Conservation (phyloP, 1,140 invertebrate species). For the Heliothis virescens region DNA sequence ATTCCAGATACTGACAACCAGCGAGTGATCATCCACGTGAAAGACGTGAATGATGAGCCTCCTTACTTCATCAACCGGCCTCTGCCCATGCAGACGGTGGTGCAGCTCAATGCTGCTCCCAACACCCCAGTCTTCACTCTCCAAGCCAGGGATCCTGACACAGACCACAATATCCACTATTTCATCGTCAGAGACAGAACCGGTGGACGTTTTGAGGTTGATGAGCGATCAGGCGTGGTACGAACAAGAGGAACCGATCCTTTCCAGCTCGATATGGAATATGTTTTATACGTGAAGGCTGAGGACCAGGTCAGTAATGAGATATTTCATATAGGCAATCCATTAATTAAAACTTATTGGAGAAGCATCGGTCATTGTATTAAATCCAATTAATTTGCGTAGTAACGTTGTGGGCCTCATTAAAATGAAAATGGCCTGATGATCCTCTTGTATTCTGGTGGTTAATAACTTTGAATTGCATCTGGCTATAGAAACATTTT, state of each 20-base stretch:
- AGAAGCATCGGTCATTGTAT: neutral
- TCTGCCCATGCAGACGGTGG: constrained; percentile 98
- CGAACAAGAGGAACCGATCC: constrained; percentile 95
- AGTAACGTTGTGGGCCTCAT: neutral
- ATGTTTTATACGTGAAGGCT: constrained; percentile 97
- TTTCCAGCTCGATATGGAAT: constrained; percentile 98
- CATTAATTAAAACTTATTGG: constrained; percentile 24
- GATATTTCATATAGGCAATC: constrained; percentile 7
- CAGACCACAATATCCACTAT: constrained; percentile 98
- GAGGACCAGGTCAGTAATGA: constrained; percentile 91
- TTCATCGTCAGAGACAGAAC: constrained; percentile 97
- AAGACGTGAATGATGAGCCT: constrained; percentile 98
- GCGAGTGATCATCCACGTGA: constrained; percentile 97
- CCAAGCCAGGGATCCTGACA: constrained; percentile 97
- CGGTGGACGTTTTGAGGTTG: constrained; percentile 93
- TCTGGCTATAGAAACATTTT: neutral
- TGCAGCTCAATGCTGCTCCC: constrained; percentile 96
- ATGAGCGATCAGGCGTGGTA: constrained; percentile 97
- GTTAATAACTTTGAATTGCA: neutral
- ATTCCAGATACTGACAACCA: constrained; percentile 96
- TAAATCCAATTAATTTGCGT: constrained; percentile 18
- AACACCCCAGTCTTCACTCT: constrained; percentile 98
- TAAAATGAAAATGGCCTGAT: constrained; percentile 25
- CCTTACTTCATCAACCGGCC: constrained; percentile 98
- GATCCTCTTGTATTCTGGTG: constrained; percentile 2